These are phyloP conservation scores for Syrrhaptes paradoxus DNA, from an alignment of 2,113 vertebrate genomes.

Conservation along the genomic window DNA sequence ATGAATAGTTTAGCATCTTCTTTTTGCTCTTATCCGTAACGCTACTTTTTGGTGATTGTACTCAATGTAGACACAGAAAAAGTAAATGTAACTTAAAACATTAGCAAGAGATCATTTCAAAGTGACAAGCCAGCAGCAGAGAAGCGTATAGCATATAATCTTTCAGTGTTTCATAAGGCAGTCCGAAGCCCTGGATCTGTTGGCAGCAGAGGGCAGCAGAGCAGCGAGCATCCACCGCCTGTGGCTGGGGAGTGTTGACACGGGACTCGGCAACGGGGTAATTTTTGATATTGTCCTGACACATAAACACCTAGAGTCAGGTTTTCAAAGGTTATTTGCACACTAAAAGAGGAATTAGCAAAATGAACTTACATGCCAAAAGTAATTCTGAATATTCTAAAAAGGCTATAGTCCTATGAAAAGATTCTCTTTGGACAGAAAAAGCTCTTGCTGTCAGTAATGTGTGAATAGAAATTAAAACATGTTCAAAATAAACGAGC, in stretches of 20 bases:
- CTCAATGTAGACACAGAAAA: fast-evolving
- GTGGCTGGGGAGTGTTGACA: constrained; percentile 24
- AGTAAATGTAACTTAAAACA: fast-evolving
- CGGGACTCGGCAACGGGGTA: constrained; percentile 61
- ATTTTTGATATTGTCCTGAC: constrained; percentile 74
- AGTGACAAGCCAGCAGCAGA: background rate
- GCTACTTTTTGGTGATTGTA: fast-evolving
- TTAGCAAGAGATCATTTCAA: fast-evolving
- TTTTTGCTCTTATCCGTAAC: fast-evolving
- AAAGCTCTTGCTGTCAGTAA: background rate
- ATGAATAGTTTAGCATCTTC: fast-evolving
- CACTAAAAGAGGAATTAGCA: constrained; percentile 81
- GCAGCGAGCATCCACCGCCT: constrained; percentile 64
- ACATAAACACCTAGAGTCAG: constrained; percentile 78
- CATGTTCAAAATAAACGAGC: background rate
- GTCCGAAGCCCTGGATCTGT: background rate
- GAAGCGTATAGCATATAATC: background rate
- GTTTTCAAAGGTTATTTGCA: constrained; percentile 76
- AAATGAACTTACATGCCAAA: constrained; percentile 75
- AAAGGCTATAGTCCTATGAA: constrained; percentile 6
- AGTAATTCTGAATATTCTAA: constrained; percentile 77
- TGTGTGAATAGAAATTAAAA: background rate
- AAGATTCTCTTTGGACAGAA: background rate
- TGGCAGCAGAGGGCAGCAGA: constrained; percentile 91
- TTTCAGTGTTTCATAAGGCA: background rate